Percentiles rank a stretch among this genome's conserved stretches.
phyloP scores from a whole-genome alignment of 2,888 invertebrate genomes.

The Aplocera efformata region DNA sequence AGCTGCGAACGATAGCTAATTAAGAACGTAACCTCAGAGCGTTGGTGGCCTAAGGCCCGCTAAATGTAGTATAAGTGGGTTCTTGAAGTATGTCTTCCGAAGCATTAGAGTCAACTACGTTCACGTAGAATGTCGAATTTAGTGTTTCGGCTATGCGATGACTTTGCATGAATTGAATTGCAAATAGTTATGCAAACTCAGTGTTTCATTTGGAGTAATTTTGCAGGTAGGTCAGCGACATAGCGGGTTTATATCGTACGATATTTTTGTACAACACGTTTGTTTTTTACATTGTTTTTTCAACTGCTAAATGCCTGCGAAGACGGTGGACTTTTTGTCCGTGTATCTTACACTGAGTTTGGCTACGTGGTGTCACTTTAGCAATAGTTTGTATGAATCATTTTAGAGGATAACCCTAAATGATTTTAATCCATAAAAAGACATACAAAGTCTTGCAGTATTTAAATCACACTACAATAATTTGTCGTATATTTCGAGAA shows the following conservation, averaged over 20 bases:
- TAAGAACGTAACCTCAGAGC: slow-evolving; percentile 71
- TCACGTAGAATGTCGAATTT: slow-evolving; percentile 32
- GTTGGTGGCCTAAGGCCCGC: slow-evolving; percentile 57
- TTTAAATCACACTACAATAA: no score
- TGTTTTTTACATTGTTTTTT: no score
- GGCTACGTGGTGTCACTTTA: no score
- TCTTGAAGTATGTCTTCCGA: slow-evolving; percentile 54
- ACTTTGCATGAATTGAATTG: slow-evolving; percentile 60
- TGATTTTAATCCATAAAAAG: no score
- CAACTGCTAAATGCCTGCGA: no score
- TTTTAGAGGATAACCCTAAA: no score
- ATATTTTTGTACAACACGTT: no score
- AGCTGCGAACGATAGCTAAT: slow-evolving; percentile 73
- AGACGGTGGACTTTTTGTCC: no score
- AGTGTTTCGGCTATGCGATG: slow-evolving; percentile 40
- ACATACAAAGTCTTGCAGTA: no score
- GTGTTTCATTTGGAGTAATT: slow-evolving; percentile 43
- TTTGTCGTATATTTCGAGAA: no score
- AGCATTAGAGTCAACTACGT: slow-evolving; percentile 45
- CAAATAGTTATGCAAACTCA: slow-evolving; percentile 45
- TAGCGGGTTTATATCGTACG: slow-evolving; percentile 10
- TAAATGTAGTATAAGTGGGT: slow-evolving; percentile 68
- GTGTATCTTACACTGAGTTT: no score
- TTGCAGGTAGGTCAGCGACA: slow-evolving; percentile 24
- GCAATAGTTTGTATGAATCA: no score